A percentile compares a stretch with the other conserved stretches of the same genome.
phyloP scores from a whole-genome alignment of 2,888 invertebrate species.

The Lasioglossum villosulum region DNA sequence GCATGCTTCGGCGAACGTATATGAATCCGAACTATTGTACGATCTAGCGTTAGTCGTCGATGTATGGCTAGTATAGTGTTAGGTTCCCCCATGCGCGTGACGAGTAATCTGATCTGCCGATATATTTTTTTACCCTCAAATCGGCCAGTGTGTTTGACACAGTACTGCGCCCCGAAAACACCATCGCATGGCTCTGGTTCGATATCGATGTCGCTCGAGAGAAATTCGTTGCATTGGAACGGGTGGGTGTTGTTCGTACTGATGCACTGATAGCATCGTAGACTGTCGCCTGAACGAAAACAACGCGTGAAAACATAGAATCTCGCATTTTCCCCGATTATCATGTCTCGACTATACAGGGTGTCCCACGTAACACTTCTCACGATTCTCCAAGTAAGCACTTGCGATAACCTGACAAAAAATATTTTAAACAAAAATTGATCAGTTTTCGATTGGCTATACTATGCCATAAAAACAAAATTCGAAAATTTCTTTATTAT shows the following conservation, averaged over 20 bases:
- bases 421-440: too few species aligned
- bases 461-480: too few species aligned
- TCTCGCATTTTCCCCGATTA: neutral
- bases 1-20: constrained; percentile 40
- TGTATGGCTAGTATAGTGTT: constrained; percentile 25
- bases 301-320: constrained; percentile 10
- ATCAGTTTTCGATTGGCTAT: too few species aligned
- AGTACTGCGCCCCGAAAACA: constrained; percentile 94
- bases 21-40: neutral
- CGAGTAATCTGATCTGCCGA: constrained; percentile 40
- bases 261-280: constrained; percentile 95
- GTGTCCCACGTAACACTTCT: too few species aligned
- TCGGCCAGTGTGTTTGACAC: constrained; percentile 96
- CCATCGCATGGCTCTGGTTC: constrained; percentile 90
- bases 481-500: too few species aligned
- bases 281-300: constrained; percentile 86
- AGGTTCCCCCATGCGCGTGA: constrained; percentile 20
- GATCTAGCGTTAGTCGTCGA: constrained; percentile 41
- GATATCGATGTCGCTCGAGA: constrained; percentile 88
- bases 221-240: constrained; percentile 93
- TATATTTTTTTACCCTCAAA: constrained; percentile 90
- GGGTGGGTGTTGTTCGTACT: constrained; percentile 91
- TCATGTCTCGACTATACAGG: neutral
- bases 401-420: too few species aligned
- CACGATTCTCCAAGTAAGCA: too few species aligned